A percentile compares a stretch with the other conserved stretches of the same genome.
Conservation (phyloP, 35 echinoderm and acorn worm genomes). For the Ophioderma brevispina region DNA sequence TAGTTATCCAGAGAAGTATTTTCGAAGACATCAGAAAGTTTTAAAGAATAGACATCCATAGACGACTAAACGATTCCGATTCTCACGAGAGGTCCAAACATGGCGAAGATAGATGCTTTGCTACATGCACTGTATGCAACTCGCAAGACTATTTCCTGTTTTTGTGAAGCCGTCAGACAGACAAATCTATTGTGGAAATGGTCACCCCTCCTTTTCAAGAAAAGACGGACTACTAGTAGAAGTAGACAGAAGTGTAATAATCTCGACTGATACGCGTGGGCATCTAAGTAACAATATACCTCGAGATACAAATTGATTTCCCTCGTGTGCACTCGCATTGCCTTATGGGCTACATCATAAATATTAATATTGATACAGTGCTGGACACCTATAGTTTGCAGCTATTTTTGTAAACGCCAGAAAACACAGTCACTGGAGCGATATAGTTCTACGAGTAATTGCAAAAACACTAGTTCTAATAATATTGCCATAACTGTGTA, state of each 20-base stretch:
- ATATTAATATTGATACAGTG: slow-evolving; percentile 12
- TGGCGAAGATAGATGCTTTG: too few relatives aligned
- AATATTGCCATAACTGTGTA: slow-evolving; percentile 1
- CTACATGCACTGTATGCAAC: too few relatives aligned
- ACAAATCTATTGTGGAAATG: too few relatives aligned
- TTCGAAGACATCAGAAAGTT: too few relatives aligned
- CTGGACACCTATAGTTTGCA: not conserved
- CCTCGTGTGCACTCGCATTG: not conserved
- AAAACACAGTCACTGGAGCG: slow-evolving; percentile 1
- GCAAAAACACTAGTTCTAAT: not conserved
- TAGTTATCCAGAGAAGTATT: too few relatives aligned
- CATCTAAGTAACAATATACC: not conserved
- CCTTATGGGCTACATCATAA: slow-evolving; percentile 5
- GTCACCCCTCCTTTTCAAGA: too few relatives aligned
- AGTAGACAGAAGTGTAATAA: not conserved
- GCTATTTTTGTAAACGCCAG: slow-evolving; percentile 3
- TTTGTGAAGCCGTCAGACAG: too few relatives aligned
- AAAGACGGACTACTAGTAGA: too few relatives aligned
- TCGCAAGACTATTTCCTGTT: too few relatives aligned
- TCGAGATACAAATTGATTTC: not conserved
- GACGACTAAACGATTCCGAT: too few relatives aligned
- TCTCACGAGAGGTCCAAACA: too few relatives aligned
- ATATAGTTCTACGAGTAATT: not conserved
- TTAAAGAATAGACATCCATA: too few relatives aligned
- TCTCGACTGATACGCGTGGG: not conserved